These are phyloP conservation scores for Saccopteryx leptura DNA, from an alignment of 2,113 vertebrate genomes.

Conservation along the genomic window DNA sequence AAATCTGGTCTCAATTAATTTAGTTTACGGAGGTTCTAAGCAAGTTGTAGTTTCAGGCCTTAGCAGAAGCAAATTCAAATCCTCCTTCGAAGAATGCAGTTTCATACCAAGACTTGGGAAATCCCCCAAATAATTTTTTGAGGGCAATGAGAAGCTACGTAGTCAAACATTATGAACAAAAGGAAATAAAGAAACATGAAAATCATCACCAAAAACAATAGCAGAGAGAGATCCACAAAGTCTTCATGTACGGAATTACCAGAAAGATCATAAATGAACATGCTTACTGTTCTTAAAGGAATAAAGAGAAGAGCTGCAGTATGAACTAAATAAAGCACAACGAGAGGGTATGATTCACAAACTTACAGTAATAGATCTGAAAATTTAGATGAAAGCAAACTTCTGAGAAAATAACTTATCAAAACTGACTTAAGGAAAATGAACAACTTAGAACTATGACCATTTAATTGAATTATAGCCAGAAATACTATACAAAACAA, in stretches of 20 bases:
- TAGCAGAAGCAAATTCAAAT: neutral
- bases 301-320: neutral
- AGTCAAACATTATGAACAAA: neutral
- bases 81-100: neutral
- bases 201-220: neutral
- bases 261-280: neutral
- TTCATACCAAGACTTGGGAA: constrained; percentile 11
- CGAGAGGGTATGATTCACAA: neutral
- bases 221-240: neutral
- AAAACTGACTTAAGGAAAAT: constrained; percentile 34
- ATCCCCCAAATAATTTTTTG: neutral
- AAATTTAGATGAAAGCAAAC: constrained; percentile 27
- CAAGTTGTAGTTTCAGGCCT: neutral
- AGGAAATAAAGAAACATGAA: neutral
- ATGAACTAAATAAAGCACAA: neutral
- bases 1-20: constrained; percentile 6
- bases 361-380: neutral
- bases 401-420: neutral
- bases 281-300: constrained; percentile 2
- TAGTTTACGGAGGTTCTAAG: constrained; percentile 18
- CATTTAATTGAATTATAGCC: constrained; percentile 1
- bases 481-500: constrained; percentile 20
- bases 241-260: neutral
- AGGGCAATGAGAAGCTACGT: neutral
- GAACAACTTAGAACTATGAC: constrained; percentile 2